These are phyloP conservation scores for Rhyzopertha dominica DNA, from an alignment of 1,140 invertebrate species.

Conservation along the genomic window DNA sequence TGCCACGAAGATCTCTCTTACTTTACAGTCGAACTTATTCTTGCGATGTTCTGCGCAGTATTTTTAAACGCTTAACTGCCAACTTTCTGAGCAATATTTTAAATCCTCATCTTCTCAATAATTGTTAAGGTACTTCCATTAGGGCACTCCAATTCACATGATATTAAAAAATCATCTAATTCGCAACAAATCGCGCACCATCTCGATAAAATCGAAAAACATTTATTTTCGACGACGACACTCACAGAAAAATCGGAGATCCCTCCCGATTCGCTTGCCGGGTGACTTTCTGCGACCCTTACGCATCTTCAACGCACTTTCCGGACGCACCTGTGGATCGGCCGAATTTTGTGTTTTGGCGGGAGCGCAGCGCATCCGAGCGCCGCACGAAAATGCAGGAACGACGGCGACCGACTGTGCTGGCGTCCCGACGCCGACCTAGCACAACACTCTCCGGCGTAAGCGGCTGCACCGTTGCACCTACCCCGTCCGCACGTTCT, in stretches of 20 bases:
- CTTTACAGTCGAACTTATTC: too few species aligned
- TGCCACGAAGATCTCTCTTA: too few species aligned
- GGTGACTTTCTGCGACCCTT: constrained; percentile 14
- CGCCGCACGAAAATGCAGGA: neutral
- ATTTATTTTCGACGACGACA: neutral
- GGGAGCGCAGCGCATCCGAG: constrained; percentile 8
- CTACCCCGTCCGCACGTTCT: constrained; percentile 30
- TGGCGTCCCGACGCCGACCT: constrained; percentile 44
- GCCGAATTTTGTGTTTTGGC: constrained; percentile 6
- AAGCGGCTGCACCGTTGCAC: constrained; percentile 39
- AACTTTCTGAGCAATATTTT: too few species aligned
- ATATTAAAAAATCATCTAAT: too few species aligned
- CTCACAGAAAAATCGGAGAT: neutral
- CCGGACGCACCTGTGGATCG: constrained; percentile 8
- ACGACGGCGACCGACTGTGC: constrained; percentile 14
- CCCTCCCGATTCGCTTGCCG: neutral
- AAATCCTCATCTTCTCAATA: too few species aligned
- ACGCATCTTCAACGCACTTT: constrained; percentile 26
- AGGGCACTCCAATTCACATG: too few species aligned
- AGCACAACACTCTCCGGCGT: constrained; percentile 43
- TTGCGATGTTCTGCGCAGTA: too few species aligned
- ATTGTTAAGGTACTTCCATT: too few species aligned
- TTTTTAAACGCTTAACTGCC: too few species aligned
- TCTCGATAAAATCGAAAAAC: too few species aligned
- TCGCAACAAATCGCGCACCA: too few species aligned